These are phyloP conservation scores for Polyommatus iphigenia DNA, from an alignment of 2,888 invertebrate species.

Conservation along the genomic window DNA sequence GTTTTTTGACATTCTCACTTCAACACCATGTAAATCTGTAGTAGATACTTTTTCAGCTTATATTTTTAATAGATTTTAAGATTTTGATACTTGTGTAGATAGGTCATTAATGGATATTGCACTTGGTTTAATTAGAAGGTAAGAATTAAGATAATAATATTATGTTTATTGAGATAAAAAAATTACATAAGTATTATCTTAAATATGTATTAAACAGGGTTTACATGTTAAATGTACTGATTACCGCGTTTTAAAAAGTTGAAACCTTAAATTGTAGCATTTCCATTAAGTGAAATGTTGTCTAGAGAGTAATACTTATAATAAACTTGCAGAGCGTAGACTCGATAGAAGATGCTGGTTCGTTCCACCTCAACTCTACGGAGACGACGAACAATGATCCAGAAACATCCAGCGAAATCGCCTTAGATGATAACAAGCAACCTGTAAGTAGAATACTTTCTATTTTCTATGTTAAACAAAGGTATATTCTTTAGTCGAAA, in stretches of 20 bases:
- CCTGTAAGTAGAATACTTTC: slow-evolving; percentile 60
- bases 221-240: no score
- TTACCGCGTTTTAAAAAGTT: not conserved
- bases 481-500: no score
- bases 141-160: no score
- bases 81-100: not conserved
- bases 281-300: not conserved
- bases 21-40: not conserved
- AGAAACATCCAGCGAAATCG: slow-evolving; percentile 85
- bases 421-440: slow-evolving; percentile 86
- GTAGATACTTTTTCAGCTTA: not conserved
- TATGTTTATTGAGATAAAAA: not conserved
- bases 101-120: not conserved
- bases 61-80: not conserved
- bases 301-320: not conserved
- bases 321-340: slow-evolving; percentile 86
- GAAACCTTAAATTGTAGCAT: not conserved
- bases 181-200: no score
- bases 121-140: not conserved
- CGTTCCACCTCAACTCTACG: slow-evolving; percentile 85
- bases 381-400: slow-evolving; percentile 86
- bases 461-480: not conserved
- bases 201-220: no score
- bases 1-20: slow-evolving; percentile 5
- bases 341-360: slow-evolving; percentile 89